A percentile compares a stretch with the other conserved stretches of the same genome.
These are phyloP conservation scores for Lagodon rhomboides DNA, from an alignment of 2,797 vertebrate genomes.

Conservation along the genomic window DNA sequence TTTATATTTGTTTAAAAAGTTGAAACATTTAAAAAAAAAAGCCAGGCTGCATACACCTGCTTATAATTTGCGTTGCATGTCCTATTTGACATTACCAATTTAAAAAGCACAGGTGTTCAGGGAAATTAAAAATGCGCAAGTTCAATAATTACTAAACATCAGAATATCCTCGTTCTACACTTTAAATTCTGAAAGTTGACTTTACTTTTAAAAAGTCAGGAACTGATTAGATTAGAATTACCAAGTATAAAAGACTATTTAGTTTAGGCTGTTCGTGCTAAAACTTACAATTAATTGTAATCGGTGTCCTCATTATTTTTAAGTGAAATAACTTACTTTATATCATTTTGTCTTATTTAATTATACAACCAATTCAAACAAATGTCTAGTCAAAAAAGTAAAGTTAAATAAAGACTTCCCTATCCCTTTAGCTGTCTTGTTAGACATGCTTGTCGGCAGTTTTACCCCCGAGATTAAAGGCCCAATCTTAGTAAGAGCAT, in stretches of 20 bases:
- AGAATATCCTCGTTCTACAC: background rate
- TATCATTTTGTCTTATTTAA: constrained; percentile 5
- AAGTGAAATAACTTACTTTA: background rate
- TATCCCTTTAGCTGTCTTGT: constrained; percentile 25
- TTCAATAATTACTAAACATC: constrained; percentile 4
- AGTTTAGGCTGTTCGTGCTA: too few relatives aligned
- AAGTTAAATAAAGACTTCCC: constrained; percentile 1
- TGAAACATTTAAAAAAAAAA: constrained; percentile 14
- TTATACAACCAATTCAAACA: background rate
- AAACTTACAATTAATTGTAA: too few relatives aligned
- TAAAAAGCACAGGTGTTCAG: constrained; percentile 18
- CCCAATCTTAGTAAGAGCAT: background rate
- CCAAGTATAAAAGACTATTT: too few relatives aligned
- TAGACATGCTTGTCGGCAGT: constrained; percentile 11
- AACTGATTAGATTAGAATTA: too few relatives aligned
- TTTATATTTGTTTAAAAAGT: background rate
- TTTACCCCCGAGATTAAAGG: constrained; percentile 30
- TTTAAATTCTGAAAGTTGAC: too few relatives aligned
- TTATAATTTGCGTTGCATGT: constrained; percentile 6
- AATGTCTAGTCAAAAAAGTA: constrained; percentile 7
- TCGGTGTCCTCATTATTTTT: too few relatives aligned
- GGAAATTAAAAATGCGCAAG: constrained; percentile 5
- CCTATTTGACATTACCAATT: constrained; percentile 1
- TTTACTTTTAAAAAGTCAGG: too few relatives aligned
- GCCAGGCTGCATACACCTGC: background rate